Conservation (phyloP, 1,140 invertebrate genomes). For the Drosophila insularis region DNA sequence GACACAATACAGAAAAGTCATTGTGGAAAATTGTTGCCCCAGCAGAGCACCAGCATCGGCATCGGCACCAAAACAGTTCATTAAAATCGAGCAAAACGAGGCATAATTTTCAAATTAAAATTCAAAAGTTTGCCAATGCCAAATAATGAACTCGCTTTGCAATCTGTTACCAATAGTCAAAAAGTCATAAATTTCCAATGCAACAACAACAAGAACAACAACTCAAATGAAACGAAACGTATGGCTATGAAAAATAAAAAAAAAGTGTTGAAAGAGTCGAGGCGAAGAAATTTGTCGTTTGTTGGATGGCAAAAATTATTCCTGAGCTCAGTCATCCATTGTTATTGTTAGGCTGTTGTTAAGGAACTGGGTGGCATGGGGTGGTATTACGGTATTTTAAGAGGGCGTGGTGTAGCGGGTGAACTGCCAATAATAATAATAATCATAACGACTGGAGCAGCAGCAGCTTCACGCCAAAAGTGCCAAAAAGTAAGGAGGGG, state of each 20-base stretch:
- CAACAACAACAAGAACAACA: constrained; percentile 46
- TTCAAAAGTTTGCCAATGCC: constrained; percentile 73
- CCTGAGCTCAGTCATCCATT: constrained; percentile 67
- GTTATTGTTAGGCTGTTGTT: constrained; percentile 38
- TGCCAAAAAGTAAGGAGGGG: constrained; percentile 55
- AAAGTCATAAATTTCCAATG: constrained; percentile 78
- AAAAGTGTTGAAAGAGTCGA: constrained; percentile 59
- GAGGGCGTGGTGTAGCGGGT: constrained; percentile 4
- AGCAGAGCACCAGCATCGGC: constrained; percentile 20
- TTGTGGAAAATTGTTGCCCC: constrained; percentile 28
- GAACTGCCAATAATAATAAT: constrained; percentile 71
- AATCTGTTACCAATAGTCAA: constrained; percentile 81
- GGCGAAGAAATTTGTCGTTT: constrained; percentile 56
- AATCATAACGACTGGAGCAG: constrained; percentile 64
- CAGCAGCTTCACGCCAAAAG: constrained; percentile 71
- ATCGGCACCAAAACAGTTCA: constrained; percentile 34
- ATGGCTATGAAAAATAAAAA: constrained; percentile 40
- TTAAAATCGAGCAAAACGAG: constrained; percentile 55
- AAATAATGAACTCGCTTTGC: constrained; percentile 70
- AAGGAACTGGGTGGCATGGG: neutral
- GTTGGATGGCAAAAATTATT: constrained; percentile 53
- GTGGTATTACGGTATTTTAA: neutral
- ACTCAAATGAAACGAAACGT: constrained; percentile 38
- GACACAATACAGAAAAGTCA: constrained; percentile 50
- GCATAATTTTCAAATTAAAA: constrained; percentile 79